Percentiles rank a stretch among this genome's conserved stretches.
Conservation (phyloP, 2,113 vertebrate species). For the Sebastes fasciatus region DNA sequence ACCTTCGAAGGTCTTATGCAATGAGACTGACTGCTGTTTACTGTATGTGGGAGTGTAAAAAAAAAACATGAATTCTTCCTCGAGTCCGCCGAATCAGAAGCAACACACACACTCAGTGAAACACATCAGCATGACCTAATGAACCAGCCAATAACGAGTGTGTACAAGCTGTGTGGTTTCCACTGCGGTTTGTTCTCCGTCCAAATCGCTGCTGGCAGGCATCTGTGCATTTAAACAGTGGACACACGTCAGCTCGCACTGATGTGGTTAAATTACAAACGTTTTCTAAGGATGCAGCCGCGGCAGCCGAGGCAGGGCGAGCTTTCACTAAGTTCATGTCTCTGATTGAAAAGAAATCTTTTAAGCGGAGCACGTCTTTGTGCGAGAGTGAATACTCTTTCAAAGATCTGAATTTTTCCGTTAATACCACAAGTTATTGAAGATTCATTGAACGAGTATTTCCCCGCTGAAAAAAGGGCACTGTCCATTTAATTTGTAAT, state of each 20-base stretch:
- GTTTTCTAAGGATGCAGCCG: slow-evolving; percentile 1
- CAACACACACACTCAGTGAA: not conserved
- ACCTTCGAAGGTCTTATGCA: slow-evolving; percentile 45
- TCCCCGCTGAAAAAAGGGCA: not conserved
- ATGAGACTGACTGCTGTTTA: slow-evolving; percentile 29
- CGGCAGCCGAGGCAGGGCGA: not conserved
- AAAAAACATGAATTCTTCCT: slow-evolving; percentile 12
- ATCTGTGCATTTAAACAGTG: slow-evolving; percentile 22
- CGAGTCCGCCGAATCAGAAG: not conserved
- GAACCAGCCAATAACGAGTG: slow-evolving; percentile 41
- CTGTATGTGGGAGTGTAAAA: slow-evolving; percentile 29
- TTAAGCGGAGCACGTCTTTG: slow-evolving; percentile 6
- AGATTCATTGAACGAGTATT: not conserved
- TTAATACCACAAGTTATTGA: slow-evolving; percentile 20
- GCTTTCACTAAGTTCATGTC: slow-evolving; percentile 1
- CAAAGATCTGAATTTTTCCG: slow-evolving; percentile 1
- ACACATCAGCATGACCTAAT: slow-evolving; percentile 43
- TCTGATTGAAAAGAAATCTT: not conserved
- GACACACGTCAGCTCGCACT: slow-evolving; percentile 4
- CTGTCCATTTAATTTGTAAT: slow-evolving; percentile 48
- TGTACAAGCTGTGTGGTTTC: slow-evolving; percentile 38
- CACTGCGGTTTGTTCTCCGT: slow-evolving; percentile 24
- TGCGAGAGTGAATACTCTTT: slow-evolving; percentile 17
- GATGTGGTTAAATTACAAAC: slow-evolving; percentile 14
- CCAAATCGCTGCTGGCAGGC: slow-evolving; percentile 37